Evolutionary conservation across 2,797 vertebrate species (phyloP), one percentile per base, ranked within the genome.

Genomic region (Eleutherodactylus coqui): DNA sequence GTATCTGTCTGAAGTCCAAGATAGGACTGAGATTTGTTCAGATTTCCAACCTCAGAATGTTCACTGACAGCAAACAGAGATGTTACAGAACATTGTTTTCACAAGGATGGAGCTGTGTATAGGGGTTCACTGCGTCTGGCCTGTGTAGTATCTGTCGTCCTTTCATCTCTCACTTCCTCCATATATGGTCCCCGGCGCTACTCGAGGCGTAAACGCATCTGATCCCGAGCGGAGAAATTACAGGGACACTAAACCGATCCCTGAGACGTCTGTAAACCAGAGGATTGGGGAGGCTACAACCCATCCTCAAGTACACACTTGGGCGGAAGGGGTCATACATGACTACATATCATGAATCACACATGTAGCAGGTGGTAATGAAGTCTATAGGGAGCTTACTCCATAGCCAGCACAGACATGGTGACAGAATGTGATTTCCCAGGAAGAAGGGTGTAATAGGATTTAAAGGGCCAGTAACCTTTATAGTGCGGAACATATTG

Each of bases 81-180:
- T 5, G 62, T 19, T 11, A 27, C 62, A 36, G 62, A 36, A 19
- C 3, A 8, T 67, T 4, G 2, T 1, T 24, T 32, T 32, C n/a
- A 24, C 53, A 55, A 21, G 21, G 21, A 21, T 53, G 5, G 2
- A 24, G n/a, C n/a, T 4, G n/a, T 60, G 5, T 29, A 11, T 29
- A 10, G 58, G 10, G 16, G 32, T 34, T 32, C 60, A 11, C 60
- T 16, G 29, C 5, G 24, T 53, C 10, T 14, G 51, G 34, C 76
- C 76, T 27, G 36, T 9, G 38, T 19, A 10, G 67, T 27, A n/a
- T 38, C 76, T 1, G 38, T 24, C 34, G 13, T 47, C 41, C 79
- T 51, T 70, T 70, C 27, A 53, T 82, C 62, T 53, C 9, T 29
- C 55, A 27, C 24, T 58, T 32, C 13, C 78, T 27, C 79, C 64